Base-by-base conservation (phyloP, 2,888 invertebrate genomes). In the Hypomecis atomaria region DNA sequence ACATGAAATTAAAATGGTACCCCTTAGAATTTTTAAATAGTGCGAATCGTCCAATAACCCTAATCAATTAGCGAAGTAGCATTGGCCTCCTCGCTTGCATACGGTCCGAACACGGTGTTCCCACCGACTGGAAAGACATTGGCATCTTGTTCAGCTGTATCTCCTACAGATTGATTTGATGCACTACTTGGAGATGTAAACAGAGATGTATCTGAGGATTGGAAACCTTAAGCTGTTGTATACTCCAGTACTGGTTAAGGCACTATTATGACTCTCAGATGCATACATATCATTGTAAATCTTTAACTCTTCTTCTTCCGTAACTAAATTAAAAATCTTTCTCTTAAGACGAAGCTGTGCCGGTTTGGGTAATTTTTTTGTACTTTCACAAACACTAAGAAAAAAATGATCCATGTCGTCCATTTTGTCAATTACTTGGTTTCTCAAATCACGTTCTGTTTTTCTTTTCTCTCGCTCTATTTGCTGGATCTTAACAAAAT, bases 181-280 rank as follows among this genome's bases (percentile, higher is more conserved):
- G 60, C 60, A 60, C 60, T 60, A 60, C 53, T 60, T 60, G 60
- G 60, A 60, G 60, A 60, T 38, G 38, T 38, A 38, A 38, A 38
- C 38, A 38, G 38, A 38, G 4, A 38, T 38, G 38, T 38, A 38
- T 38, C 38, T 38, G 38, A 38, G 38, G 38, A 38, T 38, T 38
- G 62, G 62, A 62, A 49, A 62, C 62, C 56, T 62, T 62, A 56
- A 62, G 62, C 62, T 62, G 62, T 62, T 62, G 62, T 62, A 62
- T 62, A 62, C 62, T 62, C 50, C 50, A 62, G 62, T 62, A 62
- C 62, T 62, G n/a, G 56, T 62, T 62, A 56, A 62, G 56, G 62
- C 62, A 62, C 62, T 62, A 62, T 62, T 52, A 62, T 57, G 38
- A 62, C 62, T 55, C 55, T 57, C 57, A 62, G 62, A 62, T 62